phyloP scores from a whole-genome alignment of 2,888 invertebrate species.

The Chalcis sispes region DNA sequence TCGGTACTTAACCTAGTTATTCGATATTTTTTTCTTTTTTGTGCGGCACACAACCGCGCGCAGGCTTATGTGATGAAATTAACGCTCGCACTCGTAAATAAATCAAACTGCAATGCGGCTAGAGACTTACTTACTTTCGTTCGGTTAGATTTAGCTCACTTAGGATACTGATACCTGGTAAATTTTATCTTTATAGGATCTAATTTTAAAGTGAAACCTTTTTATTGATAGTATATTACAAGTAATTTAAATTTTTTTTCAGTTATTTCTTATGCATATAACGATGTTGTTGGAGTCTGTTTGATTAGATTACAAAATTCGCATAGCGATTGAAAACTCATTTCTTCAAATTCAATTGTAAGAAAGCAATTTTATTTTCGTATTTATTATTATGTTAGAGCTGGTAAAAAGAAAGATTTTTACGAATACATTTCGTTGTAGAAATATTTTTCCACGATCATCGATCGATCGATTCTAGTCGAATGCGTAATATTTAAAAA shows the following conservation, averaged over 20 bases:
- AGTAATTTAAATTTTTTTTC: background rate
- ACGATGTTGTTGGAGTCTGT: background rate
- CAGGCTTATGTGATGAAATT: conserved; percentile 34
- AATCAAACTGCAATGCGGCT: conserved; percentile 16
- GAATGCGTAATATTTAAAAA: no score
- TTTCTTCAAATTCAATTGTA: no score
- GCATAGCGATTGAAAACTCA: no score
- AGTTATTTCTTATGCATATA: background rate
- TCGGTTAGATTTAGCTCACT: conserved; percentile 16
- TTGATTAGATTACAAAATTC: conserved; percentile 18
- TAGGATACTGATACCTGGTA: background rate
- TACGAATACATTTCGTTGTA: no score
- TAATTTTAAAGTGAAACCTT: background rate
- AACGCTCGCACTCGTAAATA: conserved; percentile 34
- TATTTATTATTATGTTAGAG: no score
- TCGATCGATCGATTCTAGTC: no score
- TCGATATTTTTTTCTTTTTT: conserved; percentile 43
- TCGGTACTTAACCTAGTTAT: conserved; percentile 46
- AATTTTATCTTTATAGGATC: conserved; percentile 27
- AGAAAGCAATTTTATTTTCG: no score
- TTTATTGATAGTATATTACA: background rate
- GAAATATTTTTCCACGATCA: no score
- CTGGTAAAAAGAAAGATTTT: no score
- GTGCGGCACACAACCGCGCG: background rate
- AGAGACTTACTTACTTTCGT: conserved; percentile 13